Evolutionary conservation across 2,113 vertebrate species (phyloP), one percentile per base, ranked within the genome.

Genomic region (Neomonachus schauinslandi): DNA sequence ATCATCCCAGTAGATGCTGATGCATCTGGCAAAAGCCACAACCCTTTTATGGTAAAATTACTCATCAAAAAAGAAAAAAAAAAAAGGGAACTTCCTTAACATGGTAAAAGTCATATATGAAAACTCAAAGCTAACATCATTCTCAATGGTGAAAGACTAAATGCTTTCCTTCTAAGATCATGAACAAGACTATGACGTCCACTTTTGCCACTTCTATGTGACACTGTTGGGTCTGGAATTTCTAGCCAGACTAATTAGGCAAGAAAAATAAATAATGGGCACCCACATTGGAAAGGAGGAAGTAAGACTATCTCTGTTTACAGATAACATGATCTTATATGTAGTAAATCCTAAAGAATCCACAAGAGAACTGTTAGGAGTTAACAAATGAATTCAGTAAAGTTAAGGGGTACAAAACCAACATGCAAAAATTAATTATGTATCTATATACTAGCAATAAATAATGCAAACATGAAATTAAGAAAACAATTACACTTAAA

Each of bases 331-430:
- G 59, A 67, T 65, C 7, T 63, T 49, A 36, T 49, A 49, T 61
- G 16, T 49, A 74, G 57, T 49, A 92, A 88, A 76, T 57, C 59
- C 36, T 91, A 16, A 80, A 82, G 33, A 61, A 15, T 82, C 57
- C 31, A 71, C 24, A 97, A 72, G 5, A 80, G 83, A 84, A 89
- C 8, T 69, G 19, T 69, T 61, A 63, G 31, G 72, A 53, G 36
- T 85, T 91, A 95, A 85, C 36, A 69, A 89, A 89, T 65, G 39
- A 95, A 59, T 36, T 91, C 3, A 86, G 28, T 39, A 55, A 96
- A 19, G 22, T 22, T 74, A n/a, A 2, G 39, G 13, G 55, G 61
- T 21, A 94, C 7, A 94, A 93, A 39, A 46, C 42, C 53, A 95
- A 65, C 55, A 95, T 72, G 53, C 31, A 86, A 57, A 90, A 72